phyloP scores from a whole-genome alignment of 2,797 vertebrate genomes.

The Takifugu rubripes region DNA sequence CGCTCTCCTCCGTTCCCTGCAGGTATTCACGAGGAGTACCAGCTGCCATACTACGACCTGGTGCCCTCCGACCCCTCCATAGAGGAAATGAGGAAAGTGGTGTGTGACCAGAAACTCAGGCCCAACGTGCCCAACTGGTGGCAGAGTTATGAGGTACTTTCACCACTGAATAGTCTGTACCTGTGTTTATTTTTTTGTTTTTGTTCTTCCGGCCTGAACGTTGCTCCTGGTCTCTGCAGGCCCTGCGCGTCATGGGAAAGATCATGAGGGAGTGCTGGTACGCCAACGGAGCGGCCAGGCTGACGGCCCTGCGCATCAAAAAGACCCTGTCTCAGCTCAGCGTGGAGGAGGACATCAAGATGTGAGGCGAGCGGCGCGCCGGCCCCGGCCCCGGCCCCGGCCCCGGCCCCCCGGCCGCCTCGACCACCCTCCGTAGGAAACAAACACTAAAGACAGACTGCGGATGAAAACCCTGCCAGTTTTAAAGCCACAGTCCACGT shows the following conservation, averaged over 20 bases:
- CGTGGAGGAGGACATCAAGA: slow-evolving; percentile 96
- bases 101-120: slow-evolving; percentile 95
- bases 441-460: slow-evolving; percentile 65
- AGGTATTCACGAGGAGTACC: slow-evolving; percentile 98
- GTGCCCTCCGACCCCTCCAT: slow-evolving; percentile 98
- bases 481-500: slow-evolving; percentile 77
- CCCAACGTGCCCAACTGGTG: slow-evolving; percentile 98
- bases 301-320: slow-evolving; percentile 97
- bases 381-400: background rate
- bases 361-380: slow-evolving; percentile 69
- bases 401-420: no score
- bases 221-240: slow-evolving; percentile 65
- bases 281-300: slow-evolving; percentile 89
- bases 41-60: slow-evolving; percentile 95
- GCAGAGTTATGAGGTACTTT: slow-evolving; percentile 95
- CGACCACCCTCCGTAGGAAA: slow-evolving; percentile 53
- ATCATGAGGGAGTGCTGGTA: slow-evolving; percentile 99
- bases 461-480: slow-evolving; percentile 76
- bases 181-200: background rate
- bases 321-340: slow-evolving; percentile 98
- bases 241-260: slow-evolving; percentile 96
- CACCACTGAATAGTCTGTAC: background rate
- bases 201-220: background rate
- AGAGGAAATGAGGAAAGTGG: slow-evolving; percentile 98
- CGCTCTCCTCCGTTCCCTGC: background rate